Evolutionary conservation across 2,888 invertebrate species (phyloP).

Genomic region (Tipula unca): DNA sequence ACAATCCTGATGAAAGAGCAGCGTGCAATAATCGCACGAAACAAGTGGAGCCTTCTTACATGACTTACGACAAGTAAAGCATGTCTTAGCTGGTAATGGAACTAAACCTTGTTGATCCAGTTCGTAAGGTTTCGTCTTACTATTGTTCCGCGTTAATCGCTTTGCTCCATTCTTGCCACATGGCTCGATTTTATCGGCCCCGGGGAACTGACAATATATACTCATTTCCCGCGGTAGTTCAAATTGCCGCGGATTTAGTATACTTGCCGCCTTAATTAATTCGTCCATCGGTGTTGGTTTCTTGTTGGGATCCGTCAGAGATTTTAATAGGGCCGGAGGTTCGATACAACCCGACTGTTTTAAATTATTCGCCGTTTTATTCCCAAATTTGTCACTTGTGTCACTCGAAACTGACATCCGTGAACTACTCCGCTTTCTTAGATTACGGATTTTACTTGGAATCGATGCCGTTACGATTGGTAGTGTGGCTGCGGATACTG

Average conservation of each 20-base stretch:
- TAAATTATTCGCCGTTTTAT: constrained; percentile 1
- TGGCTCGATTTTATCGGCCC: constrained; percentile 58
- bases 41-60: constrained; percentile 77
- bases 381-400: constrained; percentile 29
- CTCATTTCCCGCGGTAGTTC: constrained; percentile 74
- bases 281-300: constrained; percentile 61
- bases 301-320: constrained; percentile 32
- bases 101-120: constrained; percentile 53
- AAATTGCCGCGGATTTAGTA: constrained; percentile 85
- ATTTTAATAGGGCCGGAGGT: constrained; percentile 35
- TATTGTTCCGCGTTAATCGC: constrained; percentile 31
- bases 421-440: constrained; percentile 39
- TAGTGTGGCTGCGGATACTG: background rate
- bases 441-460: constrained; percentile 41
- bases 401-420: constrained; percentile 35
- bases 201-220: constrained; percentile 69
- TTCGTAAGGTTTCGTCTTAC: constrained; percentile 44
- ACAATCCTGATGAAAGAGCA: constrained; percentile 88
- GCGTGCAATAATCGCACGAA: constrained; percentile 89
- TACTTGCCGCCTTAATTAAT: constrained; percentile 70
- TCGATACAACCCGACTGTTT: constrained; percentile 31
- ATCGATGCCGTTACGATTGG: constrained; percentile 29
- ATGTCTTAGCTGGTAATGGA: constrained; percentile 73
- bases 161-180: constrained; percentile 32
- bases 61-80: constrained; percentile 76